Percentiles rank a stretch among this genome's conserved stretches.
phyloP scores from a whole-genome alignment of 2,113 vertebrate species.

The Melanostigma gelatinosum region DNA sequence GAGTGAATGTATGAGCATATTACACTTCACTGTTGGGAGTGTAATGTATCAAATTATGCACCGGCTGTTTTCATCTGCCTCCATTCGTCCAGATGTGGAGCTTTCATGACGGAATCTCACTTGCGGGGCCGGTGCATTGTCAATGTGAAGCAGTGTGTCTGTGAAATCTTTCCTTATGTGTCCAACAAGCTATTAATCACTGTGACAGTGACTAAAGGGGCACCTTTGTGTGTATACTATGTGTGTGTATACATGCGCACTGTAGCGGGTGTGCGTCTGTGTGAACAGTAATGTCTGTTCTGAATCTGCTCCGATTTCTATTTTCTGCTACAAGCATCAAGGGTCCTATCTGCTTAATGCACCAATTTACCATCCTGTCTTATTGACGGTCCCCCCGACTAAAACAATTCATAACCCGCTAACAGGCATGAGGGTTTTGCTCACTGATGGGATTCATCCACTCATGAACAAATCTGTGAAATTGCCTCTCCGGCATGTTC shows the following conservation, averaged over 20 bases:
- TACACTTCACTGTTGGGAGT: conserved; percentile 8
- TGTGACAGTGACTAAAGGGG: conserved; percentile 44
- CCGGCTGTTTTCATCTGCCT: conserved; percentile 47
- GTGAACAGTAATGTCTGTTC: conserved; percentile 19
- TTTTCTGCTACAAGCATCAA: conserved; percentile 46
- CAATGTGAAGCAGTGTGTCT: conserved; percentile 6
- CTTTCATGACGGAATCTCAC: conserved; percentile 34
- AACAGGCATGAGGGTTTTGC: background rate
- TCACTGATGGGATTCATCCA: conserved; percentile 47
- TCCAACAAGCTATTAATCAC: conserved; percentile 36
- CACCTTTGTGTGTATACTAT: background rate
- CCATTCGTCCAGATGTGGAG: conserved; percentile 18
- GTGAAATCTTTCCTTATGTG: conserved; percentile 28
- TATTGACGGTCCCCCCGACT: background rate
- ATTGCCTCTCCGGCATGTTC: conserved; percentile 16
- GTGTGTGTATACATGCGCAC: background rate
- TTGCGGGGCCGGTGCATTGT: background rate
- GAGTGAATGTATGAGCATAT: background rate
- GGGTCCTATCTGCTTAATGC: conserved; percentile 40
- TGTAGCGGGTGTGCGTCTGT: conserved; percentile 1
- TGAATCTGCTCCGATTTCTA: conserved; percentile 18
- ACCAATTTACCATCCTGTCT: conserved; percentile 31
- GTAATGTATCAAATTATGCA: conserved; percentile 25
- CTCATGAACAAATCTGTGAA: conserved; percentile 47
- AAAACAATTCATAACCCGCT: conserved; percentile 32